Percentiles rank a stretch among this genome's conserved stretches.
Conservation (phyloP, 1,140 invertebrate species). For the Helicoverpa zea region DNA sequence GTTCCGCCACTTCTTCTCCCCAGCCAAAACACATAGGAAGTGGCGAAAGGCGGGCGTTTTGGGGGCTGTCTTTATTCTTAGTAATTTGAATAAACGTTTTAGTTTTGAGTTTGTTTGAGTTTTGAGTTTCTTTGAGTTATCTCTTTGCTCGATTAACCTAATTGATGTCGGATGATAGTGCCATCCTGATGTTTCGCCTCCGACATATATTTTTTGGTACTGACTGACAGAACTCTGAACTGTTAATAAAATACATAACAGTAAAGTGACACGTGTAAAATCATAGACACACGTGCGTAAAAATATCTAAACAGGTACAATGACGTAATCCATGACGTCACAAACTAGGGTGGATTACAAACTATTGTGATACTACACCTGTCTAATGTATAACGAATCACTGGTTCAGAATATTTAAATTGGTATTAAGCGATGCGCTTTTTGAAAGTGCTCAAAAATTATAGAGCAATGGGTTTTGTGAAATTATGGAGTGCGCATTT, state of each 20-base stretch:
- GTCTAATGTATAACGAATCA: conserved; percentile 15
- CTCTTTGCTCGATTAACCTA: too few species aligned
- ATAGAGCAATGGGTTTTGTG: not conserved
- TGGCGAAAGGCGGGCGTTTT: too few species aligned
- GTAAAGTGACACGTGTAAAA: not conserved
- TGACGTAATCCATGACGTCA: not conserved
- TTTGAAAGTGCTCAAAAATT: not conserved
- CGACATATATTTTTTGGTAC: too few species aligned
- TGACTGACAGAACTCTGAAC: not conserved
- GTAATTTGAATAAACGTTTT: too few species aligned
- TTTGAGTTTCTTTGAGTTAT: too few species aligned
- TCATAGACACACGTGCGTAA: not conserved
- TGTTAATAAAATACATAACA: not conserved
- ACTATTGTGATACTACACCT: conserved; percentile 23
- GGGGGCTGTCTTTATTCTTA: too few species aligned
- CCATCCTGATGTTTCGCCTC: too few species aligned
- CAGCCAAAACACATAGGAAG: too few species aligned
- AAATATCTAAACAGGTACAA: conserved; percentile 16
- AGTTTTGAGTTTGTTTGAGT: too few species aligned
- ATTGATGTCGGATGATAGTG: too few species aligned
- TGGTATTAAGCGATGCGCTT: conserved; percentile 39
- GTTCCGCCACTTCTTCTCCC: too few species aligned
- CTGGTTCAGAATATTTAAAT: conserved; percentile 43
- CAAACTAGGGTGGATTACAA: conserved; percentile 10
- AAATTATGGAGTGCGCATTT: not conserved